Evolutionary conservation across 1,140 invertebrate genomes (phyloP).

Genomic region (Bombus polaris): DNA sequence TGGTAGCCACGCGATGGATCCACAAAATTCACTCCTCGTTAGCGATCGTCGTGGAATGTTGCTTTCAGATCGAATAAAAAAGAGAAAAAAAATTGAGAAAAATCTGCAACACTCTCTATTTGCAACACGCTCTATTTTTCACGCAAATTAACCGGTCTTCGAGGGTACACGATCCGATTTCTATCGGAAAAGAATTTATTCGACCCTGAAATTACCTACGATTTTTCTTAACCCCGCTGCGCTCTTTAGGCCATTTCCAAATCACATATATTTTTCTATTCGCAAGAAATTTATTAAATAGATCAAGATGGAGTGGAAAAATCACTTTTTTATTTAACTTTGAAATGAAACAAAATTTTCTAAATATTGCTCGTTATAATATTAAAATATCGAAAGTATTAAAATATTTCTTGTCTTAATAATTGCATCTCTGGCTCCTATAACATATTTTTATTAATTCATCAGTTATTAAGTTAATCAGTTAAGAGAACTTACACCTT

Average conservation of each 20-base stretch:
- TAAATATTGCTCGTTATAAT: too few species aligned
- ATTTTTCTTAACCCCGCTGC: neutral
- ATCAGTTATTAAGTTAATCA: too few species aligned
- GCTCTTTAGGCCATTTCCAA: neutral
- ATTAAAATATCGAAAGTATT: too few species aligned
- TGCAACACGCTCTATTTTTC: neutral
- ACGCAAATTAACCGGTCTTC: neutral
- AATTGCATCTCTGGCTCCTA: too few species aligned
- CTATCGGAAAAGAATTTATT: neutral
- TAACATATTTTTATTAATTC: too few species aligned
- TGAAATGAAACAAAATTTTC: too few species aligned
- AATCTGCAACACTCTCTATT: neutral
- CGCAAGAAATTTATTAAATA: neutral
- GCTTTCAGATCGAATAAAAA: slow-evolving; percentile 4
- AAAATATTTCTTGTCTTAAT: too few species aligned
- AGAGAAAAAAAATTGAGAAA: neutral
- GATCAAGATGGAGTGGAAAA: neutral
- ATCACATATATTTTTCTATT: neutral
- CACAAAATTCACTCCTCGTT: slow-evolving; percentile 22
- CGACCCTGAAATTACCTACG: neutral
- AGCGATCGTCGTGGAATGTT: slow-evolving; percentile 18
- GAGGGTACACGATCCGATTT: neutral
- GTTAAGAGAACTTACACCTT: too few species aligned
- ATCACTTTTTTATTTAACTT: neutral
- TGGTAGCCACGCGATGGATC: neutral